Base-by-base conservation (phyloP, 2,888 invertebrate genomes). In the Enchytraeus crypticus region DNA sequence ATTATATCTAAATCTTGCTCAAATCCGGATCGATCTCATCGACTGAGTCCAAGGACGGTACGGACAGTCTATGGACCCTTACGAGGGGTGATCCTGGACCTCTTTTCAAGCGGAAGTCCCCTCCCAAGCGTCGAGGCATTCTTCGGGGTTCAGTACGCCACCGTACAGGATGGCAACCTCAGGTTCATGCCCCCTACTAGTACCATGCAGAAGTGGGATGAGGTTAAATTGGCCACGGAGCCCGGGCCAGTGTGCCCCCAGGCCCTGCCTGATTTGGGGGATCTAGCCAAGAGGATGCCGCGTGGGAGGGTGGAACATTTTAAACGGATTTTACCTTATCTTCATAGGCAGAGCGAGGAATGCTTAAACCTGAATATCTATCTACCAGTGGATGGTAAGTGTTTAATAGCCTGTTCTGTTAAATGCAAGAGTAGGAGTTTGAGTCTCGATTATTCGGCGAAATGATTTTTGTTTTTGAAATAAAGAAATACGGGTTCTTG, bases 171-270 rank as follows among this genome's bases (percentile, higher is more conserved):
- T 47, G 92, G 90, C 5, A 86, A 87, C 61, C 82, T 95, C 63
- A 84, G 96, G 63, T 96, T 95, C 79, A 93, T 95, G 92, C 93
- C 93, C 93, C 95, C 30, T 26, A 92, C 92, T 27, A 90, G 89
- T 63, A 91, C 92, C 32, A 89, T 91, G 57, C 86, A 90, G 34
- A 71, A 72, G 76, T 81, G 92, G 92, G 59, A 63, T 23, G 66
- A 62, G 3, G 51, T 64, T 21, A 56, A 59, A 18, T 66, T 72
- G 3, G 74, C 72, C 5, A 56, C 70, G n/a, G 65, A 70, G 51
- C 90, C 91, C 75, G 86, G 89, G 45, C 84, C 92, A 14, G 93
- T 92, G 34, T 95, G 95, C 78, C 90, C 89, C 3, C 90, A 95
- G 83, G 85, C 88, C 68, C 82, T 91, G 71, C 88, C 90, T 74